A percentile compares a stretch with the other conserved stretches of the same genome.
Evolutionary conservation across 2,797 vertebrate species (phyloP).

Genomic region (Arnoldichthys spilopterus): DNA sequence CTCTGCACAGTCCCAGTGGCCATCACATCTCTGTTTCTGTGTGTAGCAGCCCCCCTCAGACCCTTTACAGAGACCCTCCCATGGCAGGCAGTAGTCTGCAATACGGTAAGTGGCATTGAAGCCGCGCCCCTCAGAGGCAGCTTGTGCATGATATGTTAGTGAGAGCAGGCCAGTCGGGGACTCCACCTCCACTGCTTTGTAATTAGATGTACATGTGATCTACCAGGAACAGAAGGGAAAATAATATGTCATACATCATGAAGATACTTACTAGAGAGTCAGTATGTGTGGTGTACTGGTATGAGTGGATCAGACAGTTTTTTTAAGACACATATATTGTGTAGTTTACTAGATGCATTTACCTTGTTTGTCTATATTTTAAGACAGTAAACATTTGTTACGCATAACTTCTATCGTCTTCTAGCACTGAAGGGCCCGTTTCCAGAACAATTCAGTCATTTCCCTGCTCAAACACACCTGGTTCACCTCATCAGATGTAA

Average conservation of each 20-base stretch:
- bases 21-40: slow-evolving; percentile 83
- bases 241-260: too few relatives aligned
- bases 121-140: slow-evolving; percentile 72
- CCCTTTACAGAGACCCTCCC: slow-evolving; percentile 86
- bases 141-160: slow-evolving; percentile 73
- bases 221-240: slow-evolving; percentile 62
- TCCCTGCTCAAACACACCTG: too few relatives aligned
- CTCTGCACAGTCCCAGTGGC: slow-evolving; percentile 87
- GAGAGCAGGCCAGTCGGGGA: slow-evolving; percentile 83
- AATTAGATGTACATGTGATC: slow-evolving; percentile 83
- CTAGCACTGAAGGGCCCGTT: too few relatives aligned
- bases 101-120: slow-evolving; percentile 92
- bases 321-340: too few relatives aligned
- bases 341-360: too few relatives aligned
- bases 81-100: slow-evolving; percentile 86
- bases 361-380: neutral
- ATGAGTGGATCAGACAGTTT: too few relatives aligned
- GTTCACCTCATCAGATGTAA: too few relatives aligned
- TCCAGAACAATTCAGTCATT: too few relatives aligned
- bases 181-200: slow-evolving; percentile 83
- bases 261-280: too few relatives aligned
- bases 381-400: too few relatives aligned
- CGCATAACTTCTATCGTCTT: too few relatives aligned
- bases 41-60: slow-evolving; percentile 82
- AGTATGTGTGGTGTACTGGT: too few relatives aligned